phyloP scores from a whole-genome alignment of 92 coral and sea anemone genomes.

The Palythoa grandis region DNA sequence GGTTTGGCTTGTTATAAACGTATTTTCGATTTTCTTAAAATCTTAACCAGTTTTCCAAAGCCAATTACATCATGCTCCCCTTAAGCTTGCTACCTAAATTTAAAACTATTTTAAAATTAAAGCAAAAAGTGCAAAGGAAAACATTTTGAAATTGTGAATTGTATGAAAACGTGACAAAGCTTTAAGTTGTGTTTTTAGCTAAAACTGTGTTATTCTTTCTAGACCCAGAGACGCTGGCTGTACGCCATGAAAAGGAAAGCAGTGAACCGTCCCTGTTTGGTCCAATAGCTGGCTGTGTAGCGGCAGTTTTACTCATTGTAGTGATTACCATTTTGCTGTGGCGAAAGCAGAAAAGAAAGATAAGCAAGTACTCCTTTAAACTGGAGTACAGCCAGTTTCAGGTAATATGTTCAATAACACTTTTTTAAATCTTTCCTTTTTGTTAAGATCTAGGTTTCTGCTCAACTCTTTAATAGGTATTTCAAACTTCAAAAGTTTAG shows the following conservation, averaged over 20 bases:
- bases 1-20: too few relatives aligned
- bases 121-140: not conserved
- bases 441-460: not conserved
- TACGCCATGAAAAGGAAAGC: not conserved
- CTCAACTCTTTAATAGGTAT: not conserved
- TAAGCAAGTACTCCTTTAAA: not conserved
- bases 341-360: constrained; percentile 17
- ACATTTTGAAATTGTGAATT: not conserved
- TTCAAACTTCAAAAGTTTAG: too few relatives aligned
- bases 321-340: not conserved
- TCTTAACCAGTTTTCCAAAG: too few relatives aligned
- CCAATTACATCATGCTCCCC: too few relatives aligned
- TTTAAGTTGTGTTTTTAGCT: not conserved
- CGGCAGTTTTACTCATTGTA: not conserved
- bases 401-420: not conserved
- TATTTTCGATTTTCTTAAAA: too few relatives aligned
- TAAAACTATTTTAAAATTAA: too few relatives aligned
- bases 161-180: not conserved
- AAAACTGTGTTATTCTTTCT: not conserved
- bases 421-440: not conserved
- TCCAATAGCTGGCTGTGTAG: constrained; percentile 28
- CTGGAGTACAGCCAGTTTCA: constrained; percentile 3
- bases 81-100: too few relatives aligned
- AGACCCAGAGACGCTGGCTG: constrained; percentile 10
- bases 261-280: constrained; percentile 4